phyloP scores from a whole-genome alignment of 2,113 vertebrate species.

The Podarcis raffonei region DNA sequence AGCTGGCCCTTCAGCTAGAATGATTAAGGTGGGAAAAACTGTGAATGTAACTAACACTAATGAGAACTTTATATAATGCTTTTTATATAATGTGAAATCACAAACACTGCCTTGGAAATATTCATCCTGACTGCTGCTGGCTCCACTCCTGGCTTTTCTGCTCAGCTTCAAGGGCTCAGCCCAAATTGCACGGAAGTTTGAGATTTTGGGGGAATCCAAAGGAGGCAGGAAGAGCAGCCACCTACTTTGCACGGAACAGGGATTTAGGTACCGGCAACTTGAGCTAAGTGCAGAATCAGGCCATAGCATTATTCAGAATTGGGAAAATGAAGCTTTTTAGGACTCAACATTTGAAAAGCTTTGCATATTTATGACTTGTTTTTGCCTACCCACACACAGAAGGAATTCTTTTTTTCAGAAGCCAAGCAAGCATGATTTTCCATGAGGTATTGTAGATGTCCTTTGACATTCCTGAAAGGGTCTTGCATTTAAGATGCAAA shows the following conservation, averaged over 20 bases:
- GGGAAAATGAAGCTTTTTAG: slow-evolving; percentile 45
- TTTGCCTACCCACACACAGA: slow-evolving; percentile 19
- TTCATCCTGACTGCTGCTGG: neutral
- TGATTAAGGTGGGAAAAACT: neutral
- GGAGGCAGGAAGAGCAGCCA: neutral
- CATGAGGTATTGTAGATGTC: neutral
- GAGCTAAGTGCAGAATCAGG: neutral
- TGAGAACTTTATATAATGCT: neutral
- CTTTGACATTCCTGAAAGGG: slow-evolving; percentile 4
- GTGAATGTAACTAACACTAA: neutral
- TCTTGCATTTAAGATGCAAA: neutral
- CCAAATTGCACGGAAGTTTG: slow-evolving; percentile 21
- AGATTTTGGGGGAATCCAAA: neutral
- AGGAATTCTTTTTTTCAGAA: neutral
- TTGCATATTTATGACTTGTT: slow-evolving; percentile 13
- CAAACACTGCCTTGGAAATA: neutral
- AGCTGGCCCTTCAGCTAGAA: slow-evolving; percentile 4
- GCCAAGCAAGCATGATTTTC: neutral
- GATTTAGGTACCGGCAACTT: neutral
- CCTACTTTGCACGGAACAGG: neutral
- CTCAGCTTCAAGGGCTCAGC: neutral
- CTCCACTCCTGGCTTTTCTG: neutral
- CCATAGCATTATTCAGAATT: slow-evolving; percentile 35
- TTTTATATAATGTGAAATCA: neutral
- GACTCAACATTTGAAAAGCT: neutral